Evolutionary conservation across 2,113 vertebrate genomes (phyloP), one percentile per base, ranked within the genome.

Genomic region (Setophaga coronata): DNA sequence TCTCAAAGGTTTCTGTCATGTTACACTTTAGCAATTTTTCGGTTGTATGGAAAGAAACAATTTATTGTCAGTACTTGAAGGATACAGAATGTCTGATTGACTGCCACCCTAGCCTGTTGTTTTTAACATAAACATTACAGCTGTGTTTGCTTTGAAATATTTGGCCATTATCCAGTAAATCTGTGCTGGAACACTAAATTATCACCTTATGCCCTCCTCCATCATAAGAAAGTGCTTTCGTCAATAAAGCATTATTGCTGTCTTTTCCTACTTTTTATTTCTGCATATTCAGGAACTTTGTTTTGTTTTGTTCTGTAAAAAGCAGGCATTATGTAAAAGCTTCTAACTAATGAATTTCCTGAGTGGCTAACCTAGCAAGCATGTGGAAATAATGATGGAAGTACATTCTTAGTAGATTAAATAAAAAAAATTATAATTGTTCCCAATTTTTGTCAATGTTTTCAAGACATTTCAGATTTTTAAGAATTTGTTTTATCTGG

Each of bases 71-170:
- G 79, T 96, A 92, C 94, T 97, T 97, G 97, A 97, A 95, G 89
- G 96, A 87, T 96, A 92, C 87, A 92, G 95, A 97, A 96, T 91
- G 91, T 97, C 95, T 97, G 97, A 97, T 93, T 97, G 97, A 97
- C 94, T 98, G 95, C 97, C 90, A 87, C 97, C 93, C 94, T 94
- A 97, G 97, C 95, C 98, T 96, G 91, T 98, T 98, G 97, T 98
- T 98, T 98, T 98, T 97, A 97, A 96, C 97, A 97, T 98, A 98
- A 98, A 98, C 96, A 97, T 97, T 98, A 98, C 95, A 97, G 97
- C 97, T 97, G 96, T 97, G 95, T 98, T 98, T 98, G 95, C 96
- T 96, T 98, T 96, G 97, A 97, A 97, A 97, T 98, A 97, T 97
- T 96, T 97, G 96, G 96, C 97, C 90, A 79, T 96, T 97, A 95